Conservation (phyloP, 1,140 invertebrate genomes). For the Macrostomum lignano region DNA sequence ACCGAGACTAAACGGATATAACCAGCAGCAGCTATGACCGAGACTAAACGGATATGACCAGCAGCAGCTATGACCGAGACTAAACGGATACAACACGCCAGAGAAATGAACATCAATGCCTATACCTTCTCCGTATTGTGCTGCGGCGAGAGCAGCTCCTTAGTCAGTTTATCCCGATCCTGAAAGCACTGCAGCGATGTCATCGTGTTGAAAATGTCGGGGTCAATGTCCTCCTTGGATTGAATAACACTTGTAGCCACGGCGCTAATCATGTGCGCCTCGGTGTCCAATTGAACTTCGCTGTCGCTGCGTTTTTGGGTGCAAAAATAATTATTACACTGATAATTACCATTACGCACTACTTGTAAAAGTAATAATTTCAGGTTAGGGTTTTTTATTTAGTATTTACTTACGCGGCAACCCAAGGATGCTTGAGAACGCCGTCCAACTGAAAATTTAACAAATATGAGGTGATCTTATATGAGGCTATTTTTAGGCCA, state of each 20-base stretch:
- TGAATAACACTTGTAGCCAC: slow-evolving; percentile 67
- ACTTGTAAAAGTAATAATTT: slow-evolving; percentile 1
- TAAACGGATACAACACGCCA: no score
- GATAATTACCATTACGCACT: not conserved
- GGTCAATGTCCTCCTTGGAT: slow-evolving; percentile 68
- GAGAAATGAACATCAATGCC: no score
- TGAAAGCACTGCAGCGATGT: slow-evolving; percentile 94
- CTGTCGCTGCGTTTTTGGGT: slow-evolving; percentile 6
- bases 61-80: no score
- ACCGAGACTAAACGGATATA: no score
- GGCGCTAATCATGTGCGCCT: slow-evolving; percentile 9
- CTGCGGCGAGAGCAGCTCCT: slow-evolving; percentile 67
- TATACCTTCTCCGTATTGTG: slow-evolving; percentile 99
- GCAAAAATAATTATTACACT: not conserved
- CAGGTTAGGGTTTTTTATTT: no score
- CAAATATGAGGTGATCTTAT: no score
- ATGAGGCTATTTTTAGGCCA: no score
- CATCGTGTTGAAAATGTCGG: slow-evolving; percentile 81
- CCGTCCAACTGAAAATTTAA: slow-evolving; percentile 56
- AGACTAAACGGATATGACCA: no score
- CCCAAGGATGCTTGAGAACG: slow-evolving; percentile 80
- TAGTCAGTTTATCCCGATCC: slow-evolving; percentile 74
- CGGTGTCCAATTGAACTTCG: slow-evolving; percentile 8
- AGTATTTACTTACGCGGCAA: slow-evolving; percentile 41
- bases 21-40: no score